Percentiles rank a stretch among this genome's conserved stretches.
These are phyloP conservation scores for Lampris megalopsis DNA, from an alignment of 2,113 vertebrate species.

Conservation along the genomic window DNA sequence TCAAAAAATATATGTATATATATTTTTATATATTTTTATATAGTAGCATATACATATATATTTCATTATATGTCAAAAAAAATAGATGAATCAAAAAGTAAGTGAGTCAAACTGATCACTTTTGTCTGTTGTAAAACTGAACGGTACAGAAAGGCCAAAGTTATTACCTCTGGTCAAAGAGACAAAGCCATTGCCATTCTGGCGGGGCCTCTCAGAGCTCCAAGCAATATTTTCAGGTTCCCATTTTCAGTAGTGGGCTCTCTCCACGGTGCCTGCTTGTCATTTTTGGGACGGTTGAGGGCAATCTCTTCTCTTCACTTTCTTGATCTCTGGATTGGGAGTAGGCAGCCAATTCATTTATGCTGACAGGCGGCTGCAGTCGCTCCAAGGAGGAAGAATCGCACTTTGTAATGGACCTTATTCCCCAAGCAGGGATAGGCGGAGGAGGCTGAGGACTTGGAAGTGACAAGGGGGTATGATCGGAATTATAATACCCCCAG, in stretches of 20 bases:
- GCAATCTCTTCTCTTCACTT: conserved; percentile 42
- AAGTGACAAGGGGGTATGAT: conserved; percentile 39
- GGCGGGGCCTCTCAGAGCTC: neutral
- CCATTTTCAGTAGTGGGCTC: neutral
- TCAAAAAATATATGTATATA: no score
- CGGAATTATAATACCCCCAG: conserved; percentile 45
- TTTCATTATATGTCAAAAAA: neutral
- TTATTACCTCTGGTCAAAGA: neutral
- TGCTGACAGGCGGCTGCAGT: conserved; percentile 50
- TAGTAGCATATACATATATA: no score
- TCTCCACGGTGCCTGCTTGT: conserved; percentile 4
- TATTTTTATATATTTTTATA: no score
- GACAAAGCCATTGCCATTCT: neutral
- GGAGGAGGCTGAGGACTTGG: conserved; percentile 18
- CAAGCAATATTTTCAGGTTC: conserved; percentile 1
- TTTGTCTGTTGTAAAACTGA: no score
- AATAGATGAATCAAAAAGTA: neutral
- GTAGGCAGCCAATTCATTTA: conserved; percentile 57
- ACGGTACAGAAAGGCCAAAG: no score
- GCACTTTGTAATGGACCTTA: conserved; percentile 64
- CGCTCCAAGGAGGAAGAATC: conserved; percentile 59
- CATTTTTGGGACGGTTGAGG: conserved; percentile 22
- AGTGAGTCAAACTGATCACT: neutral
- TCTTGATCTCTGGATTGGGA: conserved; percentile 56
- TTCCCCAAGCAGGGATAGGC: conserved; percentile 25